Percentiles rank a stretch among this genome's conserved stretches.
Evolutionary conservation across 2,113 vertebrate species (phyloP).

Genomic region (Psittacula cyanocephala): DNA sequence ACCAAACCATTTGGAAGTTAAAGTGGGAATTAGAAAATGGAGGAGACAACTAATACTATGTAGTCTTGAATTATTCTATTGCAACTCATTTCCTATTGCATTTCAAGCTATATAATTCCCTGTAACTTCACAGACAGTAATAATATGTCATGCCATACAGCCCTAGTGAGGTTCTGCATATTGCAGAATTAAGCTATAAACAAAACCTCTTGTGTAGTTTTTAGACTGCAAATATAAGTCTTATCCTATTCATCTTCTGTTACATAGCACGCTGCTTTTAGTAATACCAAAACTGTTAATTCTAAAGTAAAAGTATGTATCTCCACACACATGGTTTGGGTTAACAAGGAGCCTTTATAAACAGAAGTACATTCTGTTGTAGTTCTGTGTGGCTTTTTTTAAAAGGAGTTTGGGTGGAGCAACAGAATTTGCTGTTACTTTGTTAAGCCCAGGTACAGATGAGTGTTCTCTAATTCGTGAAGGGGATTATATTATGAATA

Average conservation of each 20-base stretch:
- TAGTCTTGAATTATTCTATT: not conserved
- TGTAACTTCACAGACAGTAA: not conserved
- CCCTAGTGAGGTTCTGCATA: not conserved
- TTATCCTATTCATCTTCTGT: not conserved
- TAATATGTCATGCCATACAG: fast-evolving
- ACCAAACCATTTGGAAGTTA: not conserved
- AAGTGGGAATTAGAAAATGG: not conserved
- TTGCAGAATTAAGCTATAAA: not conserved
- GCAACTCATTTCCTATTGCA: not conserved
- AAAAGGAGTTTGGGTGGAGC: not conserved
- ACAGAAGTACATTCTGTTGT: not conserved
- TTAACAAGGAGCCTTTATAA: not conserved
- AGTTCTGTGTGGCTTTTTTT: not conserved
- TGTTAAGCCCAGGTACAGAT: not conserved
- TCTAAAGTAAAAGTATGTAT: not conserved
- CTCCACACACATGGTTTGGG: not conserved
- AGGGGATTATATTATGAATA: not conserved
- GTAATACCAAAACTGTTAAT: not conserved
- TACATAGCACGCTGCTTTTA: not conserved
- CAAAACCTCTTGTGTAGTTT: not conserved
- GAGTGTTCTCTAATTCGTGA: not conserved
- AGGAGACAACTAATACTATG: not conserved
- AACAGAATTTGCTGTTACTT: not conserved
- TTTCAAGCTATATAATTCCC: not conserved
- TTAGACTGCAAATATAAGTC: not conserved